These are phyloP conservation scores for Alouatta palliata DNA, from an alignment of 2,113 vertebrate species.

Conservation along the genomic window DNA sequence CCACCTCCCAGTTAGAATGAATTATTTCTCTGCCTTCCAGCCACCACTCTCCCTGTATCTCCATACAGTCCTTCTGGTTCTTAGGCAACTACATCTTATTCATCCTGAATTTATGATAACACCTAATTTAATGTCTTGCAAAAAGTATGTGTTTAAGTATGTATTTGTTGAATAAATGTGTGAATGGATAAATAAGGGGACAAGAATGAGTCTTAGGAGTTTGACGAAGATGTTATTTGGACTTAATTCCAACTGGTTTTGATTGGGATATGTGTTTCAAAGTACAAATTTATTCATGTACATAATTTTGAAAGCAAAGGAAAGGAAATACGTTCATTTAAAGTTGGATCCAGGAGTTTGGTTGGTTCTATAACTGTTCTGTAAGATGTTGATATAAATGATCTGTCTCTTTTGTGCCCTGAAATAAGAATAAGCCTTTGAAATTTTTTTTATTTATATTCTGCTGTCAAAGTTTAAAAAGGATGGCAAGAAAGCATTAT, in stretches of 20 bases:
- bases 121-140: background rate
- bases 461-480: constrained; percentile 22
- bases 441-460: constrained; percentile 32
- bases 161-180: background rate
- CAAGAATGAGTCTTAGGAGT: background rate
- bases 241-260: constrained; percentile 36
- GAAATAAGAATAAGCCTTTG: constrained; percentile 32
- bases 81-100: background rate
- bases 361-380: constrained; percentile 47
- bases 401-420: background rate
- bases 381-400: constrained; percentile 12
- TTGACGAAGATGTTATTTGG: constrained; percentile 60
- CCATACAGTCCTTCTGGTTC: background rate
- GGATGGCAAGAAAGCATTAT: background rate
- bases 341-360: background rate
- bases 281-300: constrained; percentile 48
- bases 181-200: constrained; percentile 13
- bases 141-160: background rate
- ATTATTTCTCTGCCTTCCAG: background rate
- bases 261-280: constrained; percentile 1
- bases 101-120: background rate
- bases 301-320: constrained; percentile 43
- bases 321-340: constrained; percentile 53
- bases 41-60: background rate
- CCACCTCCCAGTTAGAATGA: background rate